phyloP scores from a whole-genome alignment of 2,888 invertebrate species.

The Eretmocerus hayati region DNA sequence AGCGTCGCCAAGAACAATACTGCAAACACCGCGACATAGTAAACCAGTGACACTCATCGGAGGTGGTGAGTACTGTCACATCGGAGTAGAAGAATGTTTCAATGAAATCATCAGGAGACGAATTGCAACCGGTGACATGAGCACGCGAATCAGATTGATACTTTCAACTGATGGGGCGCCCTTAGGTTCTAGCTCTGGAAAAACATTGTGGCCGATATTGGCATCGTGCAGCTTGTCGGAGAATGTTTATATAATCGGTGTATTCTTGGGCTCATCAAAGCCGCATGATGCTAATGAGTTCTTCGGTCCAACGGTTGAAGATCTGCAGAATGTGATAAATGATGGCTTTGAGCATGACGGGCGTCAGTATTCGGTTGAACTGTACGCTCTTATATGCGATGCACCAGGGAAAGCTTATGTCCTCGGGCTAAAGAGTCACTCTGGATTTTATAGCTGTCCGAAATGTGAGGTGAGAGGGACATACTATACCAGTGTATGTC shows the following conservation, averaged over 20 bases:
- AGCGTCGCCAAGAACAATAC: not conserved
- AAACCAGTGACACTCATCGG: not conserved
- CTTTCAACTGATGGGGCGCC: not conserved
- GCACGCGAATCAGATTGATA: not conserved
- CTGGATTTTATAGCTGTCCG: conserved; percentile 17
- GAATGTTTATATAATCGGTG: not conserved
- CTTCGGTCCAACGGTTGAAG: not conserved
- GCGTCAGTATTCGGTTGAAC: not conserved
- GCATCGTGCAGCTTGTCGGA: not conserved
- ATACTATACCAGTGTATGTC: conserved; percentile 14
- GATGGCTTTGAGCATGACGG: not conserved
- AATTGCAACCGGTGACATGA: too few species aligned
- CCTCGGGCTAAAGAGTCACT: conserved; percentile 17
- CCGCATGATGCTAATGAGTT: not conserved
- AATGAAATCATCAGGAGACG: not conserved
- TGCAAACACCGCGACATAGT: not conserved
- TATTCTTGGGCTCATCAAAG: not conserved
- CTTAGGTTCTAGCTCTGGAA: not conserved
- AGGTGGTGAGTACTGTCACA: conserved; percentile 1
- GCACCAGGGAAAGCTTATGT: conserved; percentile 23
- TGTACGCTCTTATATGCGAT: conserved; percentile 18
- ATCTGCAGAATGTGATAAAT: not conserved
- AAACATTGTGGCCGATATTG: not conserved
- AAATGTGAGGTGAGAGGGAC: conserved; percentile 23
- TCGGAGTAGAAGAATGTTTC: not conserved